phyloP scores from a whole-genome alignment of 2,797 vertebrate genomes.

The Esox masquinongy region DNA sequence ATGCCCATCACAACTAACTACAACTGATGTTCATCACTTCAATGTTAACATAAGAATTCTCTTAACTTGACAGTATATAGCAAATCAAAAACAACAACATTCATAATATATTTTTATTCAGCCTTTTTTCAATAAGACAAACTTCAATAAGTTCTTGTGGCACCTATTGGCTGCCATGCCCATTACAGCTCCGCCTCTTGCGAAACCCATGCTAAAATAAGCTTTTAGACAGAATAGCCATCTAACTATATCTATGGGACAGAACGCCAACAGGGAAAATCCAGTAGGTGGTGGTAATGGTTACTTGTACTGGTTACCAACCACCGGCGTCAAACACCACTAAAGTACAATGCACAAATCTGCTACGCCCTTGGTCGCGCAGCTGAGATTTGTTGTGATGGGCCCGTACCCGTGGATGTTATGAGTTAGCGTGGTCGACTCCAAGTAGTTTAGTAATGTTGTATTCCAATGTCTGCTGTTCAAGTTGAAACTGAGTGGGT shows the following conservation, averaged over 20 bases:
- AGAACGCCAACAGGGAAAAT: background rate
- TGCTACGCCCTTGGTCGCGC: background rate
- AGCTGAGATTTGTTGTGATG: constrained; percentile 56
- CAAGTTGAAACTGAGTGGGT: constrained; percentile 53
- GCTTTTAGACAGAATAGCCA: no score
- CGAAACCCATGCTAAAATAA: no score
- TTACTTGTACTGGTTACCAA: background rate
- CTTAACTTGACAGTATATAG: no score
- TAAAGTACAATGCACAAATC: background rate
- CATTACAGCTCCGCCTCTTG: no score
- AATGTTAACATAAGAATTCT: no score
- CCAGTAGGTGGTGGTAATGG: constrained; percentile 3
- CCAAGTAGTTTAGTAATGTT: background rate
- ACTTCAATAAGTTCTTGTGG: no score
- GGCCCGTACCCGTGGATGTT: background rate
- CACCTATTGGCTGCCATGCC: no score
- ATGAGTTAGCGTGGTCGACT: background rate
- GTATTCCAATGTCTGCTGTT: constrained; percentile 44
- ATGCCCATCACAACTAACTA: no score
- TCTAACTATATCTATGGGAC: background rate
- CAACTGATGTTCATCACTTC: no score
- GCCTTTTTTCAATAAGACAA: no score
- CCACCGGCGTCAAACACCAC: background rate
- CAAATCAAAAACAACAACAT: no score
- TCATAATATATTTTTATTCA: no score